These are phyloP conservation scores for Noctua janthe DNA, from an alignment of 2,888 invertebrate genomes.

Conservation along the genomic window DNA sequence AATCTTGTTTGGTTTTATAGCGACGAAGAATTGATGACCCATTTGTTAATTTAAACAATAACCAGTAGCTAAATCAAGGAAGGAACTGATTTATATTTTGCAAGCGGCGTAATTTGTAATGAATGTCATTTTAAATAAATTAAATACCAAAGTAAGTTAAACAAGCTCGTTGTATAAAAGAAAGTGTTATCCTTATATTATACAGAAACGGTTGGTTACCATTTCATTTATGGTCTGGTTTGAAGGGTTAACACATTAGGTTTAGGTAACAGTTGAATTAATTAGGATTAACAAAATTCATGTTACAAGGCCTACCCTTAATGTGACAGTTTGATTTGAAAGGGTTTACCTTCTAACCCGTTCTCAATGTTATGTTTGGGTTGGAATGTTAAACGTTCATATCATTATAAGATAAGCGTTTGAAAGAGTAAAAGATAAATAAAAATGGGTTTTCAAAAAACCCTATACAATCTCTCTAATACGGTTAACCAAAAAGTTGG, in stretches of 20 bases:
- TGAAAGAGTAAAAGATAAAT: not conserved
- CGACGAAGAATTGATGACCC: not conserved
- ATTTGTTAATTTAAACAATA: slow-evolving; percentile 12
- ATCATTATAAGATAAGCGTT: not conserved
- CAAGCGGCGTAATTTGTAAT: not conserved
- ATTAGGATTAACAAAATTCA: not conserved
- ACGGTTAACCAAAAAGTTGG: not conserved
- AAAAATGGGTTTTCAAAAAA: not conserved
- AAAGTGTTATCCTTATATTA: not conserved
- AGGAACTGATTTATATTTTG: not conserved
- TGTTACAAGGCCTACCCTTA: slow-evolving; percentile 2
- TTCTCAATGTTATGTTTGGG: not conserved
- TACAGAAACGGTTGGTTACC: not conserved
- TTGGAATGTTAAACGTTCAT: not conserved
- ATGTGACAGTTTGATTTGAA: slow-evolving; percentile 2
- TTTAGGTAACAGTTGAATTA: not conserved
- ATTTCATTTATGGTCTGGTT: not conserved
- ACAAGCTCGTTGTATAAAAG: not conserved
- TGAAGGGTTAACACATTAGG: not conserved
- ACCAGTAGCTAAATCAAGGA: slow-evolving; percentile 7
- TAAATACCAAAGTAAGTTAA: not conserved
- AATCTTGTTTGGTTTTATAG: slow-evolving; percentile 35
- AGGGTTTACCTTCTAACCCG: not conserved
- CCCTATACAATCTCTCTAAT: no score
- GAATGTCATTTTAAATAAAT: not conserved